Percentiles rank a stretch among this genome's conserved stretches.
Conservation (phyloP, 2,113 vertebrate species). For the Sinocyclocheilus anshuiensis region DNA sequence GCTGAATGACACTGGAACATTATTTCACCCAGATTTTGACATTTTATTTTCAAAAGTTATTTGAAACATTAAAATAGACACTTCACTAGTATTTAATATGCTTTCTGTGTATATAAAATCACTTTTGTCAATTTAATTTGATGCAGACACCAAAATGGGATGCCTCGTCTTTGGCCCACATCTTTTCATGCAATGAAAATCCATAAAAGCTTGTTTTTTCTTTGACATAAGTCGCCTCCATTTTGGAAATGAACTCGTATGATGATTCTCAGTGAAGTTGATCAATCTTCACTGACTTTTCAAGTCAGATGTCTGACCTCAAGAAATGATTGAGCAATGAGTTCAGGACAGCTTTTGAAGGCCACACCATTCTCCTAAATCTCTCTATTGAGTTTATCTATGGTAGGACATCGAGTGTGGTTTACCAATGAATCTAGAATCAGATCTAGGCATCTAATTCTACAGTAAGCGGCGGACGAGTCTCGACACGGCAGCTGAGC, state of each 20-base stretch:
- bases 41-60: background rate
- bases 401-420: background rate
- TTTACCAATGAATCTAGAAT: background rate
- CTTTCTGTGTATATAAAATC: too few species aligned
- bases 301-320: background rate
- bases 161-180: too few species aligned
- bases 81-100: too few species aligned
- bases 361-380: background rate
- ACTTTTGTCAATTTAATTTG: background rate
- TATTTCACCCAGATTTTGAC: background rate
- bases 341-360: background rate
- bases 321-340: background rate
- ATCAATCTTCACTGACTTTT: background rate
- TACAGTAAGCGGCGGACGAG: conserved; percentile 12
- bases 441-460: background rate
- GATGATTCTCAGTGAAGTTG: background rate
- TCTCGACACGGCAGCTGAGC: conserved; percentile 17
- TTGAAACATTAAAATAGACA: background rate
- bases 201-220: background rate
- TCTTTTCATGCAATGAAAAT: background rate
- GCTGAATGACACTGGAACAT: too few species aligned
- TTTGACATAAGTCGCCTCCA: background rate
- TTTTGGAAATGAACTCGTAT: background rate
- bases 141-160: background rate
- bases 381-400: background rate